Percentiles rank a stretch among this genome's conserved stretches.
phyloP scores from a whole-genome alignment of 2,888 invertebrate species.

The Choristoneura rosaceana region DNA sequence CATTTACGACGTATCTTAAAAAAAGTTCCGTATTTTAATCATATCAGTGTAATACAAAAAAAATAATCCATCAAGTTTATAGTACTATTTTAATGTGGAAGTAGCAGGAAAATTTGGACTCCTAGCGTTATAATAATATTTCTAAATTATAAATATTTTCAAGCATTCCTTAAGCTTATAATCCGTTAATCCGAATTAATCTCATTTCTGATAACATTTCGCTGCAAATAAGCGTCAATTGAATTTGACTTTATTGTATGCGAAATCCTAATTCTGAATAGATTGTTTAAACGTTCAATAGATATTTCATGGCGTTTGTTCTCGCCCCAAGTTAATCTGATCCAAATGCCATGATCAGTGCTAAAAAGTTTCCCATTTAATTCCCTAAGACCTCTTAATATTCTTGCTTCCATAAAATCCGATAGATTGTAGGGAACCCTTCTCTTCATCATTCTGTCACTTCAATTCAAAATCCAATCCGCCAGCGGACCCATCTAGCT shows the following conservation, averaged over 20 bases:
- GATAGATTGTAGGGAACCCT: slow-evolving; percentile 48
- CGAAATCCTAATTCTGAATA: not conserved
- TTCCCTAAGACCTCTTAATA: slow-evolving; percentile 25
- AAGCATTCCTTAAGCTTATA: not conserved
- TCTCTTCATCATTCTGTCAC: slow-evolving; percentile 63
- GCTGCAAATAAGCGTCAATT: not conserved
- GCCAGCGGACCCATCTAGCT: slow-evolving; percentile 49
- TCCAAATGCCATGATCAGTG: slow-evolving; percentile 13
- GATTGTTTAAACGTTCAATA: not conserved
- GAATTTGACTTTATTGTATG: not conserved
- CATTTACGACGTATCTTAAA: too few species aligned
- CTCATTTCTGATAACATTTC: not conserved
- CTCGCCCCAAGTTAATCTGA: slow-evolving; percentile 9
- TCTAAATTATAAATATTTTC: not conserved
- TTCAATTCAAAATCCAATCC: slow-evolving; percentile 62
- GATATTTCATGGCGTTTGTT: slow-evolving; percentile 12
- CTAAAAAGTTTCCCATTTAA: slow-evolving; percentile 23
- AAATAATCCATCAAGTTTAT: not conserved
- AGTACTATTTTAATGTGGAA: not conserved
- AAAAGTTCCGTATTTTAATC: too few species aligned
- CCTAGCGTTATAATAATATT: not conserved
- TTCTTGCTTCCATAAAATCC: slow-evolving; percentile 43
- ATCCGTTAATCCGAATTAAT: not conserved
- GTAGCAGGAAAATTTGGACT: not conserved
- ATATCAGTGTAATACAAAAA: too few species aligned